Percentiles rank a stretch among this genome's conserved stretches.
Evolutionary conservation across 2,113 vertebrate species (phyloP).

Genomic region (Phoxinus phoxinus): DNA sequence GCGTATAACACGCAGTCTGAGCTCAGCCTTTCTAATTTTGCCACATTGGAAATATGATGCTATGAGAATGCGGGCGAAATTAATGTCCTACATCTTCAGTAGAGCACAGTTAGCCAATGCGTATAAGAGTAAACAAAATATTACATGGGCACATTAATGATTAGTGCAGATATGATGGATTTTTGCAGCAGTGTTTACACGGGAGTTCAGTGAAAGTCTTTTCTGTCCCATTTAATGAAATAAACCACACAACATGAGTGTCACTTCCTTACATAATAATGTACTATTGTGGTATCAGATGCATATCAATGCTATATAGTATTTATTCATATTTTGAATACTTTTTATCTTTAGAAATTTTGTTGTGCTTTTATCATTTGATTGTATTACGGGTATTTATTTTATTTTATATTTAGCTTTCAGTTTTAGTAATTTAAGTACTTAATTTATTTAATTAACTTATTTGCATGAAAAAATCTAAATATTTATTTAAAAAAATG

Average conservation of each 20-base stretch:
- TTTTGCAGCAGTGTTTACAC: background rate
- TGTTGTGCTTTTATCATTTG: too few relatives aligned
- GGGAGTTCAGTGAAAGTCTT: background rate
- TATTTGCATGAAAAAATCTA: too few relatives aligned
- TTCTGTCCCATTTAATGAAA: background rate
- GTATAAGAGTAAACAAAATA: background rate
- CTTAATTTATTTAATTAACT: too few relatives aligned
- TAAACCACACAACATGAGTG: background rate
- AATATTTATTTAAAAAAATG: background rate
- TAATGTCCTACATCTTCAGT: constrained; percentile 60
- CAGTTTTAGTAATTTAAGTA: background rate
- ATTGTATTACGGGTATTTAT: too few relatives aligned
- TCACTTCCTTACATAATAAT: background rate
- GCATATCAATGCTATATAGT: background rate
- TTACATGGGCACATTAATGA: background rate
- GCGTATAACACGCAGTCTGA: background rate
- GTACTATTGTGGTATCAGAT: background rate
- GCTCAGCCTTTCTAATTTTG: constrained; percentile 26
- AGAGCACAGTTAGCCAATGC: background rate
- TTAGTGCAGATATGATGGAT: background rate
- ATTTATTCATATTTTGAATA: background rate
- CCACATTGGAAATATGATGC: constrained; percentile 30
- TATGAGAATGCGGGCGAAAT: constrained; percentile 59
- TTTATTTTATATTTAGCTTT: background rate
- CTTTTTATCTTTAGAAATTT: background rate